Percentiles rank a stretch among this genome's conserved stretches.
These are phyloP conservation scores for Neosilurus mollespiculum DNA, from an alignment of 2,797 vertebrate species.

Conservation along the genomic window DNA sequence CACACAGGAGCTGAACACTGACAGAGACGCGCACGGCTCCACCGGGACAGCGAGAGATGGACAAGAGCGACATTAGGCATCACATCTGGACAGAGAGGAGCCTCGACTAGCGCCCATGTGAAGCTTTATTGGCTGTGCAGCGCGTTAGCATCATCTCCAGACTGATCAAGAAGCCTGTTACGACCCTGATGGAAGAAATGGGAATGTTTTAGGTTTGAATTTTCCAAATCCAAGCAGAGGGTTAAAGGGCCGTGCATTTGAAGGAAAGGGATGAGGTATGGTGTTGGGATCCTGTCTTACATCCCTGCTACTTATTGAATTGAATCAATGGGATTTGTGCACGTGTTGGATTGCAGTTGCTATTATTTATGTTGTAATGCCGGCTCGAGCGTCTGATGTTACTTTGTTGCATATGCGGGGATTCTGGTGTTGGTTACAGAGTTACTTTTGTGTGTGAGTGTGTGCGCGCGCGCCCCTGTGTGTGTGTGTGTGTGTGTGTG, in stretches of 20 bases:
- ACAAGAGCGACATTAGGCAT: background rate
- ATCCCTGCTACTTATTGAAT: background rate
- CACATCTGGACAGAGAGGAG: conserved; percentile 43
- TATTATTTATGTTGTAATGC: conserved; percentile 2
- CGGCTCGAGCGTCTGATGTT: background rate
- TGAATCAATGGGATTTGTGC: conserved; percentile 12
- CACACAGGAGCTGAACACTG: conserved; percentile 21
- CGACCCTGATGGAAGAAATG: conserved; percentile 9
- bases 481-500: conserved; percentile 33
- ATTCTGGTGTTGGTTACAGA: conserved; percentile 1
- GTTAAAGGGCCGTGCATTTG: background rate
- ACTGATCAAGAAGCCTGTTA: background rate
- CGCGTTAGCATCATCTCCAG: conserved; percentile 35
- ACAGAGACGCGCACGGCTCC: background rate
- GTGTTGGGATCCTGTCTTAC: background rate
- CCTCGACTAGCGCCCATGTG: conserved; percentile 27
- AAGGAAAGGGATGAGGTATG: conserved; percentile 40
- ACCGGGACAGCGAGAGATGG: background rate
- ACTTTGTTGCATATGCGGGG: background rate
- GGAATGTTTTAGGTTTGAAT: background rate
- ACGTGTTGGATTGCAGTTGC: background rate
- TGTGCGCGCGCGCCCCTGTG: background rate
- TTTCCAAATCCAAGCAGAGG: background rate
- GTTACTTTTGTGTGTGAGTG: conserved; percentile 8
- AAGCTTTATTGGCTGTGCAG: conserved; percentile 34